These are phyloP conservation scores for Drosophila fungiperda DNA, from an alignment of 2,888 invertebrate genomes.

Conservation along the genomic window DNA sequence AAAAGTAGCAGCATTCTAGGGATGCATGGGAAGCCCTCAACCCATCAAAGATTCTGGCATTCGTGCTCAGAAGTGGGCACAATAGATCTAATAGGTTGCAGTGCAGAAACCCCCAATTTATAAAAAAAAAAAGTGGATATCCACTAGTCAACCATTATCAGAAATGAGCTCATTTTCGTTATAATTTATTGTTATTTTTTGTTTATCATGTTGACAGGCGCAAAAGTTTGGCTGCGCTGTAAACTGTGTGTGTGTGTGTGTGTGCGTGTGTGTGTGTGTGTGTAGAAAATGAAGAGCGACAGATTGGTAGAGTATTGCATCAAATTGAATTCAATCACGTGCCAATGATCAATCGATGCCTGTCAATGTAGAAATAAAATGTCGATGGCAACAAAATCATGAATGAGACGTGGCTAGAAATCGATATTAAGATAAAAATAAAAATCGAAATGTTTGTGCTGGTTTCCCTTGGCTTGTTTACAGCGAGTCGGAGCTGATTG, in stretches of 20 bases:
- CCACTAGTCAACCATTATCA: background rate
- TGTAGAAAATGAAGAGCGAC: slow-evolving; percentile 49
- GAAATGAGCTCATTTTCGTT: background rate
- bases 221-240: slow-evolving; percentile 38
- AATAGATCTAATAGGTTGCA: too few species aligned
- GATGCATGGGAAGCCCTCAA: too few species aligned
- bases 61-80: too few species aligned
- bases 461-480: slow-evolving; percentile 21
- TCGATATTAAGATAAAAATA: slow-evolving; percentile 20
- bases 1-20: too few species aligned
- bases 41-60: too few species aligned
- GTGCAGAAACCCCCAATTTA: too few species aligned
- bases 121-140: background rate
- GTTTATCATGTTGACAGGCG: slow-evolving; percentile 14
- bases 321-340: slow-evolving; percentile 82
- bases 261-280: background rate
- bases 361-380: slow-evolving; percentile 73
- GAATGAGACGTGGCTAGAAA: slow-evolving; percentile 62
- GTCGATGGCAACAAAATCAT: slow-evolving; percentile 60
- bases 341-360: slow-evolving; percentile 80
- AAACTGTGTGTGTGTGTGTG: slow-evolving; percentile 31
- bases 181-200: slow-evolving; percentile 5
- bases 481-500: slow-evolving; percentile 62
- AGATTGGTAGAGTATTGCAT: slow-evolving; percentile 76
- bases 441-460: slow-evolving; percentile 7